Percentiles rank a stretch among this genome's conserved stretches.
Conservation (phyloP, 2,797 vertebrate genomes). For the Betta splendens region DNA sequence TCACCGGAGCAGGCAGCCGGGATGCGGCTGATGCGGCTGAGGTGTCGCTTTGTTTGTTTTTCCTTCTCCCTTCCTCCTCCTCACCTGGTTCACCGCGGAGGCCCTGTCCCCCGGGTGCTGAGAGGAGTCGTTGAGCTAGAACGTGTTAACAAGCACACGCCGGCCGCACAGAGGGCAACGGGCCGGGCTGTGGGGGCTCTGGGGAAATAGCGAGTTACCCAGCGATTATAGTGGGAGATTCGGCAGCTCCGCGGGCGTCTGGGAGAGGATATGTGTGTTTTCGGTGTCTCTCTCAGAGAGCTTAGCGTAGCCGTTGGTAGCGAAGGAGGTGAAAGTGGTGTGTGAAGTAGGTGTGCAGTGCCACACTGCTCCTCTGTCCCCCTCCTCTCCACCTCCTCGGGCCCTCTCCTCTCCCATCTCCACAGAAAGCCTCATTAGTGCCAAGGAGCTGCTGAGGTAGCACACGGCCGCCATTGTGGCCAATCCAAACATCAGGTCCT, state of each 20-base stretch:
- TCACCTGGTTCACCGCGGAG: constrained; percentile 67
- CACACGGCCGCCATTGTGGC: constrained; percentile 83
- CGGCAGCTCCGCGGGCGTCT: constrained; percentile 40
- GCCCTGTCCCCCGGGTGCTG: constrained; percentile 64
- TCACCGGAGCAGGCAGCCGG: constrained; percentile 62
- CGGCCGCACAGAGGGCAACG: constrained; percentile 25
- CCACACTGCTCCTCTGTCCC: constrained; percentile 55
- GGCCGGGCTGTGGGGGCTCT: background rate
- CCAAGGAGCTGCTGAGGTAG: constrained; percentile 74
- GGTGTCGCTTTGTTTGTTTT: constrained; percentile 83
- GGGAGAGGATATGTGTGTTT: constrained; percentile 16
- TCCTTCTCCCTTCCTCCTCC: constrained; percentile 72
- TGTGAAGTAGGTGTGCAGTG: constrained; percentile 68
- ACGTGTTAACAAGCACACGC: constrained; percentile 84
- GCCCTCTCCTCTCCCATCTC: constrained; percentile 62
- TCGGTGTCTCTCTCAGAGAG: constrained; percentile 53
- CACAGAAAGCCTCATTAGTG: constrained; percentile 81
- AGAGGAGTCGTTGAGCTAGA: constrained; percentile 83
- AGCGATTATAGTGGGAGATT: constrained; percentile 26
- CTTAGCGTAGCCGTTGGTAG: constrained; percentile 49
- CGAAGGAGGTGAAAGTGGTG: constrained; percentile 61
- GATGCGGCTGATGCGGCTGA: constrained; percentile 65
- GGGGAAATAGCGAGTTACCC: constrained; percentile 5
- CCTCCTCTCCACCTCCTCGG: constrained; percentile 56
- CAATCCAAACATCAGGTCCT: constrained; percentile 84